A percentile compares a stretch with the other conserved stretches of the same genome.
These are phyloP conservation scores for Habropoda laboriosa DNA, from an alignment of 1,140 invertebrate genomes.

Conservation along the genomic window DNA sequence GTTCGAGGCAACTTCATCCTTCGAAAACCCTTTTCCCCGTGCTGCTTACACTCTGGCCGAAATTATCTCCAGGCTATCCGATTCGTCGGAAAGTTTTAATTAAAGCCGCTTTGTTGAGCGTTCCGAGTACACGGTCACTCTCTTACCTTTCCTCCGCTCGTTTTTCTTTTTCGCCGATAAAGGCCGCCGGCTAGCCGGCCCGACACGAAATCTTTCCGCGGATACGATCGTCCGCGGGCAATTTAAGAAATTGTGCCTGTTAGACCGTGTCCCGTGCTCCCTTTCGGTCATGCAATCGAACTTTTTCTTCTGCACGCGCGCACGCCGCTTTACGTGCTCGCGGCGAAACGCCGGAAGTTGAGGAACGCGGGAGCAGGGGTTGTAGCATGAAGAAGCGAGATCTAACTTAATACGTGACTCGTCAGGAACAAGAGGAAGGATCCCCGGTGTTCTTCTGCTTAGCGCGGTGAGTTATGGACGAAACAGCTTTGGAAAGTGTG, in stretches of 20 bases:
- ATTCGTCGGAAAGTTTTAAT: conserved; percentile 60
- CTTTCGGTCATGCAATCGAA: conserved; percentile 12
- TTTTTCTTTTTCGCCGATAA: not conserved
- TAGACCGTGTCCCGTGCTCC: not conserved
- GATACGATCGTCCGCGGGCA: conserved; percentile 17
- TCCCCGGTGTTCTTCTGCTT: not conserved
- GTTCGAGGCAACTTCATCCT: not conserved
- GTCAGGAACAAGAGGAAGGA: not conserved
- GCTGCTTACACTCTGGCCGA: conserved; percentile 35
- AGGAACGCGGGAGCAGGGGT: not conserved
- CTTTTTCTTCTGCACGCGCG: conserved; percentile 1
- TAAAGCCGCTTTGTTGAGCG: conserved; percentile 56
- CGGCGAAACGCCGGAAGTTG: not conserved
- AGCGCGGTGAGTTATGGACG: not conserved
- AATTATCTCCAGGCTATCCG: conserved; percentile 51
- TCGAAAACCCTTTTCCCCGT: not conserved
- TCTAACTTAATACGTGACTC: not conserved
- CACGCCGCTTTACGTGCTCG: not conserved
- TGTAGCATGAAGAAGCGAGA: not conserved
- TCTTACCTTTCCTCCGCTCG: not conserved
- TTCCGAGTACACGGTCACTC: conserved; percentile 22
- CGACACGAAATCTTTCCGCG: conserved; percentile 39
- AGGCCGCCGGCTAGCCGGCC: not conserved
- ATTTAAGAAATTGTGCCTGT: conserved; percentile 30
- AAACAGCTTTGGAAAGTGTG: not conserved